phyloP scores from a whole-genome alignment of 2,797 vertebrate genomes.

The Rhynchotus rufescens region DNA sequence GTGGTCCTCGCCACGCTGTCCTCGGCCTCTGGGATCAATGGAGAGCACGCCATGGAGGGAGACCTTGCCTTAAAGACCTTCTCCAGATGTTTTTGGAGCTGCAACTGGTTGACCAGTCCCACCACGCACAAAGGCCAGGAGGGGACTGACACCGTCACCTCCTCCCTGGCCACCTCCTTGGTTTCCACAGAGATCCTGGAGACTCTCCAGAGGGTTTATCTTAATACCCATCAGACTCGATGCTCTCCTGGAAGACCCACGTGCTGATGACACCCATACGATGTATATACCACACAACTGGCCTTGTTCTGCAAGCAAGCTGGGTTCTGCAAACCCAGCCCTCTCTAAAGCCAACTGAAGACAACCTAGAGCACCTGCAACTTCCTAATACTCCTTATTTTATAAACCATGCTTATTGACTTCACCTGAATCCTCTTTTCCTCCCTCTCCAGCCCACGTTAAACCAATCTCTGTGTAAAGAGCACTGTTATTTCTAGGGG shows the following conservation, averaged over 20 bases:
- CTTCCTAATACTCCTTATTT: background rate
- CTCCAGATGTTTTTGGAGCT: background rate
- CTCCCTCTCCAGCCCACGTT: background rate
- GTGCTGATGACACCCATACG: background rate
- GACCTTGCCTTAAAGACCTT: background rate
- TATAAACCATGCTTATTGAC: background rate
- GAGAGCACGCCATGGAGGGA: background rate
- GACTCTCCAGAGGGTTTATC: background rate
- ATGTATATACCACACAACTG: background rate
- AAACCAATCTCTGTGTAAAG: slow-evolving; percentile 32
- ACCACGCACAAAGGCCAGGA: too few species aligned
- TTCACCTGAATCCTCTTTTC: background rate
- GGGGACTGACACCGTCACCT: background rate
- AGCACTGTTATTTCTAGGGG: slow-evolving; percentile 42
- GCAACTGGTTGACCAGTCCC: too few species aligned
- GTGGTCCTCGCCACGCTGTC: too few species aligned
- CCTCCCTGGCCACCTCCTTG: background rate
- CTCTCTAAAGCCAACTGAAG: background rate
- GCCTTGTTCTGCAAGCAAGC: background rate
- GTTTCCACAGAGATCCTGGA: background rate
- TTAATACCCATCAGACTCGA: background rate
- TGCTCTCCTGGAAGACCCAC: background rate
- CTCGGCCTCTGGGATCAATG: too few species aligned
- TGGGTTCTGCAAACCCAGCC: background rate
- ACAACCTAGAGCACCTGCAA: background rate